phyloP scores from a whole-genome alignment of 2,113 vertebrate genomes.

The Pseudopodoces humilis region DNA sequence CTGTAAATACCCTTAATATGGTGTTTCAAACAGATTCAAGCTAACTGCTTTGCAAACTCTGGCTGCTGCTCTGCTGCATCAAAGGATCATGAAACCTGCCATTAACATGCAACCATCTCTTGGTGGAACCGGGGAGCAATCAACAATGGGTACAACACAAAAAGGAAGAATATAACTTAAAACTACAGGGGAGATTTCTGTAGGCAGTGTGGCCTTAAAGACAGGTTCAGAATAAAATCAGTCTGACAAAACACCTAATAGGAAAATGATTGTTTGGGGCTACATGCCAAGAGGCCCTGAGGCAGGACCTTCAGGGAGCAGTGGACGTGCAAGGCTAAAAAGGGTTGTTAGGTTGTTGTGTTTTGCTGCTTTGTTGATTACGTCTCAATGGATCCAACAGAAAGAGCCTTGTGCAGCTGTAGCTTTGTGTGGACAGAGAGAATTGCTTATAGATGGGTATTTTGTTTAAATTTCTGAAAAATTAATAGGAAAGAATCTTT shows the following conservation, averaged over 20 bases:
- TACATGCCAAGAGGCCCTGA: background rate
- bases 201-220: background rate
- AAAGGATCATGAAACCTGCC: background rate
- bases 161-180: background rate
- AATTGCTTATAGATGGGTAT: background rate
- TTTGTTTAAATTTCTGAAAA: background rate
- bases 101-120: background rate
- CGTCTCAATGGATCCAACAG: background rate
- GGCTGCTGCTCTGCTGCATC: background rate
- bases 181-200: background rate
- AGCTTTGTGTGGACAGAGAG: background rate
- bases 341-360: background rate
- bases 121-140: background rate
- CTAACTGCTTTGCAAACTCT: background rate
- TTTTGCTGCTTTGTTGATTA: background rate
- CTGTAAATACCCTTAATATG: background rate
- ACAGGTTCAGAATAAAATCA: background rate
- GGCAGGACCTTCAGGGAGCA: background rate
- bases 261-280: background rate
- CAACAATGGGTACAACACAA: background rate
- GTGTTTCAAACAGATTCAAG: background rate
- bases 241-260: rapidly evolving
- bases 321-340: rapidly evolving
- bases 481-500: background rate
- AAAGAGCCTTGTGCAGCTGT: background rate